Percentiles rank a stretch among this genome's conserved stretches.
Conservation (phyloP, 1,140 invertebrate species). For the Chironomus tepperi region DNA sequence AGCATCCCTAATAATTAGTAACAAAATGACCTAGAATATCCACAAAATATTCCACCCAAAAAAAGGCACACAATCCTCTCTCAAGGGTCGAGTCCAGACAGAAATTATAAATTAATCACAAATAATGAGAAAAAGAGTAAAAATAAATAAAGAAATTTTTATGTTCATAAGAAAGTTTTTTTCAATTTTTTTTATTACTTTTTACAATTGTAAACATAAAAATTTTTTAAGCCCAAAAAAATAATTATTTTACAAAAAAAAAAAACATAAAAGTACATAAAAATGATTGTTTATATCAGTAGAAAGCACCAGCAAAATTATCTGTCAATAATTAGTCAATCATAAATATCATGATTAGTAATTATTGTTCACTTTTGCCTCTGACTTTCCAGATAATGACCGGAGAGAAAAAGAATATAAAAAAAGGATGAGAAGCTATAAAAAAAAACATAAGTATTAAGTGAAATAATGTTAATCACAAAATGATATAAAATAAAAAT, state of each 20-base stretch:
- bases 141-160: neutral
- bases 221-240: conserved; percentile 5
- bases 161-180: conserved; percentile 9
- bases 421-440: too few species aligned
- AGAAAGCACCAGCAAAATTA: conserved; percentile 2
- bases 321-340: neutral
- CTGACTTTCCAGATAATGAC: neutral
- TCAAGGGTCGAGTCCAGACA: neutral
- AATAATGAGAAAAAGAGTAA: neutral
- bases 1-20: too few species aligned
- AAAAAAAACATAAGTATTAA: too few species aligned
- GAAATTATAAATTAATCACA: conserved; percentile 1
- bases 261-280: neutral
- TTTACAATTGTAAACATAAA: conserved; percentile 9
- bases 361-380: conserved; percentile 8
- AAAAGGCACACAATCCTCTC: too few species aligned
- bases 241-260: neutral
- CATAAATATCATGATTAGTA: neutral
- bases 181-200: conserved; percentile 15
- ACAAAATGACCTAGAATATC: too few species aligned
- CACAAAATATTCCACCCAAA: too few species aligned
- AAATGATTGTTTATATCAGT: neutral
- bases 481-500: too few species aligned
- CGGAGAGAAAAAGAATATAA: too few species aligned
- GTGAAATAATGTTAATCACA: too few species aligned